Evolutionary conservation across 2,113 vertebrate genomes (phyloP).

Genomic region (pig (Sus scrofa)): T2T-Sscrofa CM000818.6:12985001-12985500

Average conservation of each 20-base stretch:
- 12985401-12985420: not conserved
- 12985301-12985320: not conserved
- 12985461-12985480: not conserved
- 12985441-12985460: not conserved
- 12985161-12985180: not conserved
- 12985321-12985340: not conserved
- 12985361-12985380: not conserved
- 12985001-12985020: not conserved
- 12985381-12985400: not conserved
- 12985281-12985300: not conserved
- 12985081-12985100: not conserved
- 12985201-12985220: not conserved
- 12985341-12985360: not conserved
- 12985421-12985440: not conserved
- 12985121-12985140: not conserved
- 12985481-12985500: not conserved
- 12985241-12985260: not conserved
- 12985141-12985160: conserved; percentile 5
- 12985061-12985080: not conserved
- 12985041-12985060: not conserved
- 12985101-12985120: not conserved
- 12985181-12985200: conserved; percentile 9
- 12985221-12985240: not conserved
- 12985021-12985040: not conserved
- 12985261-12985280: conserved; percentile 1